phyloP scores from a whole-genome alignment of 2,113 vertebrate genomes.

The Mirounga angustirostris region DNA sequence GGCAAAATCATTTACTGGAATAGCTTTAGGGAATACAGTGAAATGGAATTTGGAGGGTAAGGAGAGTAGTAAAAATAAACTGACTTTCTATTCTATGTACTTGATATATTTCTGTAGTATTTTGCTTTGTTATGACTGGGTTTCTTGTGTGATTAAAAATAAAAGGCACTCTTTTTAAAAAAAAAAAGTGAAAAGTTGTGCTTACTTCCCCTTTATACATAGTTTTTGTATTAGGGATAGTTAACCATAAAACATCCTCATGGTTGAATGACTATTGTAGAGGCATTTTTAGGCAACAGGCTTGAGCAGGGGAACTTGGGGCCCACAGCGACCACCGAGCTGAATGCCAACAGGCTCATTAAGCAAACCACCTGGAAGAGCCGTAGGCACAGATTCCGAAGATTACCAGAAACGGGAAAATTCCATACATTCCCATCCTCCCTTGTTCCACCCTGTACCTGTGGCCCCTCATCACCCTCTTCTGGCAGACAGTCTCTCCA shows the following conservation, averaged over 20 bases:
- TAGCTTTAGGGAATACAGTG: background rate
- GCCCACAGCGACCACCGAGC: background rate
- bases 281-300: background rate
- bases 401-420: background rate
- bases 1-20: background rate
- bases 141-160: background rate
- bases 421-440: background rate
- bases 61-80: background rate
- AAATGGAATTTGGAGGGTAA: background rate
- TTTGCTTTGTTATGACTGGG: background rate
- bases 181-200: background rate
- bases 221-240: constrained; percentile 6
- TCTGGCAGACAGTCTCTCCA: background rate
- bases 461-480: background rate
- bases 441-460: background rate
- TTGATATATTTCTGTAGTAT: background rate
- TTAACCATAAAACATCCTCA: background rate
- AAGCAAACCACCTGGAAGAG: background rate
- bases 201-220: background rate
- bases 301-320: background rate
- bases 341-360: background rate
- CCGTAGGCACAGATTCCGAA: background rate
- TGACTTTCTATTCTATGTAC: background rate
- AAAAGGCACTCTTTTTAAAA: background rate
- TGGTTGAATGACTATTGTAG: background rate